Conservation (phyloP, 2,113 vertebrate species). For the Pteronura brasiliensis region DNA sequence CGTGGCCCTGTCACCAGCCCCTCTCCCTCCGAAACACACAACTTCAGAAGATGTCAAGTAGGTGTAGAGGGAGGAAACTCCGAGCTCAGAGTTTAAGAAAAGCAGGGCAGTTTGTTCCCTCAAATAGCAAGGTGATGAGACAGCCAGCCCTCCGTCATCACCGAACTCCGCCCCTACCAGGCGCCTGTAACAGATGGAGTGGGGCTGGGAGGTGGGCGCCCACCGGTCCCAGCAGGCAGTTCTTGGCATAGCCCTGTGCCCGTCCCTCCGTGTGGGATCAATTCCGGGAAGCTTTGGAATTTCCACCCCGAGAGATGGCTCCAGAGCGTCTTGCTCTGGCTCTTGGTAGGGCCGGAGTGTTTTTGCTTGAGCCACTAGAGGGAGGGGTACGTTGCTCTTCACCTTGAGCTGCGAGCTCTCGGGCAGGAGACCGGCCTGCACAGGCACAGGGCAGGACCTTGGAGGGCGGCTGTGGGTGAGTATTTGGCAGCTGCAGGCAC, state of each 20-base stretch:
- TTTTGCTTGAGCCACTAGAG: conserved; percentile 75
- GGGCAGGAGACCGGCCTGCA: not conserved
- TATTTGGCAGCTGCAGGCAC: not conserved
- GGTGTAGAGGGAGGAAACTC: not conserved
- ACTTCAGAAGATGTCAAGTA: not conserved
- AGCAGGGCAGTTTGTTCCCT: conserved; percentile 42
- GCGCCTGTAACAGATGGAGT: conserved; percentile 11
- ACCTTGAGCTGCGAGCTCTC: not conserved
- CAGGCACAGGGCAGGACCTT: not conserved
- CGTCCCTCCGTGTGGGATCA: accelerated
- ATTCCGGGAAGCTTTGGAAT: not conserved
- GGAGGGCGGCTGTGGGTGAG: not conserved
- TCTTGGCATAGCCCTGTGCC: not conserved
- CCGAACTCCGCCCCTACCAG: not conserved
- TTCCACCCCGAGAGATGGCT: not conserved
- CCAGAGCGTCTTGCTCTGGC: not conserved
- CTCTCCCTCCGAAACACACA: not conserved
- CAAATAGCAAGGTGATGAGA: conserved; percentile 50
- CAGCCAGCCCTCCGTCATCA: not conserved
- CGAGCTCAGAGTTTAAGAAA: not conserved
- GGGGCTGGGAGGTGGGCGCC: not conserved
- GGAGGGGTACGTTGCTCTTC: conserved; percentile 57
- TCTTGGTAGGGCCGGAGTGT: not conserved
- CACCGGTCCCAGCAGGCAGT: not conserved
- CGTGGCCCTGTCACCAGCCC: not conserved